Evolutionary conservation across 2,888 invertebrate species (phyloP), one percentile per base, ranked within the genome.

Genomic region (Drosophila aldrichi): DNA sequence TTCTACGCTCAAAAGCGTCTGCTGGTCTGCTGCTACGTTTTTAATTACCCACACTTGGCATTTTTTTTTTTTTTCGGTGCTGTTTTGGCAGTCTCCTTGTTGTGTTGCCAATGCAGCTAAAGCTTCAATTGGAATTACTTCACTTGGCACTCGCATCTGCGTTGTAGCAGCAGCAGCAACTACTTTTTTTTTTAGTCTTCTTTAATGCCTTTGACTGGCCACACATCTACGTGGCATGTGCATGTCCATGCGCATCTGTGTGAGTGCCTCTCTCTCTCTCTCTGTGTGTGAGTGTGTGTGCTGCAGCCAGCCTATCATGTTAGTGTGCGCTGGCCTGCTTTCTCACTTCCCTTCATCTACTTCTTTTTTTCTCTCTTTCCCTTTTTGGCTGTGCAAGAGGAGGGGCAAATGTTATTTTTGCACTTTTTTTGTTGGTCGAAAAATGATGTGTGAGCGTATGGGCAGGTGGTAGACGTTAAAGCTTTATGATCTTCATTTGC

Each of bases 41-140:
- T 88, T 88, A 88, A 88, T 88, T 88, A 90, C 88, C 88, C 90
- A 88, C 90, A 84, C 90, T 86, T 88, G 76, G 67, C 43, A 65
- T 73, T 85, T 88, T 77, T 77, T 77, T 73, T 85, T 88, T 77
- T 77, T 77, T 80, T 73, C 70, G 22, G 18, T 44, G 65, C 59
- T 85, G 63, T 56, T 74, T 62, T 82, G 77, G 68, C 76, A 70
- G 72, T 65, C 70, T 49, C 62, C 67, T 74, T 79, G 73, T 67
- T 74, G 66, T 74, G 74, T 67, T 79, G 81, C 77, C 81, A 74
- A 72, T 84, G 68, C 87, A 68, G 62, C 74, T 64, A 54, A 65
- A 69, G 82, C 84, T 81, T 86, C 88, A 89, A 88, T 89, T 76
- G 81, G 87, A 86, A 88, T 86, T 88, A 86, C 86, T 89, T 89